A percentile compares a stretch with the other conserved stretches of the same genome.
Evolutionary conservation across 2,113 vertebrate genomes (phyloP).

Genomic region (Chaetops frenatus): DNA sequence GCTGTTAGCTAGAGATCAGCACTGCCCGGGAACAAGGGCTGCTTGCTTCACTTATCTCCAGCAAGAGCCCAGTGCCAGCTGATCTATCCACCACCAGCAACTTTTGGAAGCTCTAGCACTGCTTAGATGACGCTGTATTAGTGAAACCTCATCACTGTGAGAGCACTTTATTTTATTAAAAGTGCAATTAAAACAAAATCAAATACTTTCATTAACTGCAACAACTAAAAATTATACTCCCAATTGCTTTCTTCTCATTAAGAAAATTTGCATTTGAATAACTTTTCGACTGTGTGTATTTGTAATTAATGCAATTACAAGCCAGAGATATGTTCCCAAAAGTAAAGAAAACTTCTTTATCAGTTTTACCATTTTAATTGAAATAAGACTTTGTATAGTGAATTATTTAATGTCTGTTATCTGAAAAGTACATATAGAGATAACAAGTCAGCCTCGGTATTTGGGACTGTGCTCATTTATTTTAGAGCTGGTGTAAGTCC

Average conservation of each 20-base stretch:
- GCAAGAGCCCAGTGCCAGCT: background rate
- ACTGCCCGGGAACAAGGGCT: background rate
- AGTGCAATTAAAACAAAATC: conserved; percentile 69
- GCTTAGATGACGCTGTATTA: conserved; percentile 18
- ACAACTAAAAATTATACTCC: conserved; percentile 57
- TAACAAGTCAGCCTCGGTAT: conserved; percentile 30
- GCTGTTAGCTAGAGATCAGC: background rate
- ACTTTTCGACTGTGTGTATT: conserved; percentile 54
- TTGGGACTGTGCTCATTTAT: conserved; percentile 15
- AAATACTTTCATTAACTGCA: conserved; percentile 61
- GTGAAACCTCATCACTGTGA: conserved; percentile 54
- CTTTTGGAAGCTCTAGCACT: background rate
- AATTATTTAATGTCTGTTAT: conserved; percentile 62
- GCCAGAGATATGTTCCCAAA: conserved; percentile 39
- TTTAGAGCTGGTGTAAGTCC: conserved; percentile 4
- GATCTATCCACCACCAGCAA: background rate
- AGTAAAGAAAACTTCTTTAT: conserved; percentile 62
- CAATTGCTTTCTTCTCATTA: conserved; percentile 58
- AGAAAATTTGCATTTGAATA: conserved; percentile 64
- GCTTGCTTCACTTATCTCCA: background rate
- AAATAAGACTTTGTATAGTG: conserved; percentile 50
- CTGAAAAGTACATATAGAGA: conserved; percentile 45
- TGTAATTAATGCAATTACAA: conserved; percentile 67
- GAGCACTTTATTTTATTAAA: conserved; percentile 66
- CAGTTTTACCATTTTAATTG: conserved; percentile 60